These are phyloP conservation scores for Rhadinocentrus ornatus DNA, from an alignment of 2,797 vertebrate genomes.

Conservation along the genomic window DNA sequence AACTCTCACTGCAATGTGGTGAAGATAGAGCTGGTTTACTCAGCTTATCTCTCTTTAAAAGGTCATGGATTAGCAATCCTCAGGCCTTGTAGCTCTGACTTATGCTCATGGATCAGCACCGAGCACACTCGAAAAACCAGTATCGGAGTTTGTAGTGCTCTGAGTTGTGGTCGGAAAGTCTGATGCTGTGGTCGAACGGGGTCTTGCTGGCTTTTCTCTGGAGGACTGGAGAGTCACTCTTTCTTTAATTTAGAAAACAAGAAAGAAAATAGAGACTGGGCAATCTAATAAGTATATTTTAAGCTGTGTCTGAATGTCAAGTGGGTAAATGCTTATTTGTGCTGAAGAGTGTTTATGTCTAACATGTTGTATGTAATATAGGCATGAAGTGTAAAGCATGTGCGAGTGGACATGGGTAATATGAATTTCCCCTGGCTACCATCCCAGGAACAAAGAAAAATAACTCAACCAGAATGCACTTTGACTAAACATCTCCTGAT, in stretches of 20 bases:
- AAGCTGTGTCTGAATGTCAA: slow-evolving; percentile 2
- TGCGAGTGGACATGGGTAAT: slow-evolving; percentile 32
- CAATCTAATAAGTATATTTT: slow-evolving; percentile 11
- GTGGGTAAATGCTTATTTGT: slow-evolving; percentile 8
- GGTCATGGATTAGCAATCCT: slow-evolving; percentile 74
- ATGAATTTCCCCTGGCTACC: slow-evolving; percentile 37
- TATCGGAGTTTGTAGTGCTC: slow-evolving; percentile 32
- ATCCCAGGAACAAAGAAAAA: slow-evolving; percentile 51
- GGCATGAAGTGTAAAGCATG: not conserved
- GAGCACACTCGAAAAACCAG: slow-evolving; percentile 40
- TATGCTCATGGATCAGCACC: slow-evolving; percentile 45
- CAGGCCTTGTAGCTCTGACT: slow-evolving; percentile 59
- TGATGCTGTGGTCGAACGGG: slow-evolving; percentile 55
- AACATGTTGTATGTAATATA: slow-evolving; percentile 3
- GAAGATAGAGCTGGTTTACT: slow-evolving; percentile 56
- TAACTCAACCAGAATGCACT: slow-evolving; percentile 56
- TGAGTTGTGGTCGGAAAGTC: slow-evolving; percentile 66
- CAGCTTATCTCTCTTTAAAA: slow-evolving; percentile 66
- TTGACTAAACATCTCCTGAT: slow-evolving; percentile 16
- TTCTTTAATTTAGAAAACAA: slow-evolving; percentile 14
- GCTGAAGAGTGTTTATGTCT: not conserved
- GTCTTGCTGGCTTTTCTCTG: slow-evolving; percentile 45
- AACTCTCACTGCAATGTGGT: slow-evolving; percentile 34
- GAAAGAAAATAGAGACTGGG: slow-evolving; percentile 1
- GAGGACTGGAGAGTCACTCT: slow-evolving; percentile 38